These are phyloP conservation scores for Drosophila watanabei DNA, from an alignment of 1,140 invertebrate genomes.

Conservation along the genomic window DNA sequence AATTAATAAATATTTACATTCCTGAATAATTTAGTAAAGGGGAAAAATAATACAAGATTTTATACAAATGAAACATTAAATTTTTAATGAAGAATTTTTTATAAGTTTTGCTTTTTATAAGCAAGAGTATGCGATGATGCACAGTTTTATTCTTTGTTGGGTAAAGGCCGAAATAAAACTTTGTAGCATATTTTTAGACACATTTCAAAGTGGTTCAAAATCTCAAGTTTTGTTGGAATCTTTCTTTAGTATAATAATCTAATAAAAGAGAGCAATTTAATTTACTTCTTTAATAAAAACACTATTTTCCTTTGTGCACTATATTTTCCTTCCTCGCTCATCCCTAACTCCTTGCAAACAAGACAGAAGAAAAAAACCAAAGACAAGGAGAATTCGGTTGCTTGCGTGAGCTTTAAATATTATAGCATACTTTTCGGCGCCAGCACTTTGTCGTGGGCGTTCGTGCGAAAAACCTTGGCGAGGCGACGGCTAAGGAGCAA, in stretches of 20 bases:
- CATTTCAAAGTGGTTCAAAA: neutral
- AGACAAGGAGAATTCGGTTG: conserved; percentile 54
- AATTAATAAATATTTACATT: too few relatives aligned
- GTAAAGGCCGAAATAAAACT: neutral
- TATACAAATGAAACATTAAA: neutral
- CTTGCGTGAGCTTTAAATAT: conserved; percentile 75
- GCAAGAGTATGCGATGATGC: too few relatives aligned
- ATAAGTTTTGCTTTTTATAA: neutral
- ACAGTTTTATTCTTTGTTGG: too few relatives aligned
- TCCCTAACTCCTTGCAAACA: conserved; percentile 7
- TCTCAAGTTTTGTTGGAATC: too few relatives aligned
- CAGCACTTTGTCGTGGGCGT: conserved; percentile 56
- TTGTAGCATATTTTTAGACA: too few relatives aligned
- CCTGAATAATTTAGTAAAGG: neutral
- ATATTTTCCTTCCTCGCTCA: neutral
- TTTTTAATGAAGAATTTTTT: neutral
- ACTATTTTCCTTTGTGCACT: neutral
- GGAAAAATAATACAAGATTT: neutral
- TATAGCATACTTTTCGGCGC: conserved; percentile 68
- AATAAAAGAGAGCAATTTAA: neutral
- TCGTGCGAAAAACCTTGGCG: conserved; percentile 73
- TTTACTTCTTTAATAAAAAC: neutral
- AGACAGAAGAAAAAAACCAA: conserved; percentile 4
- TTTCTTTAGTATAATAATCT: too few relatives aligned
- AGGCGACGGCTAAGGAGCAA: conserved; percentile 36